phyloP scores from a whole-genome alignment of 2,797 vertebrate genomes.

The Helarctos malayanus region DNA sequence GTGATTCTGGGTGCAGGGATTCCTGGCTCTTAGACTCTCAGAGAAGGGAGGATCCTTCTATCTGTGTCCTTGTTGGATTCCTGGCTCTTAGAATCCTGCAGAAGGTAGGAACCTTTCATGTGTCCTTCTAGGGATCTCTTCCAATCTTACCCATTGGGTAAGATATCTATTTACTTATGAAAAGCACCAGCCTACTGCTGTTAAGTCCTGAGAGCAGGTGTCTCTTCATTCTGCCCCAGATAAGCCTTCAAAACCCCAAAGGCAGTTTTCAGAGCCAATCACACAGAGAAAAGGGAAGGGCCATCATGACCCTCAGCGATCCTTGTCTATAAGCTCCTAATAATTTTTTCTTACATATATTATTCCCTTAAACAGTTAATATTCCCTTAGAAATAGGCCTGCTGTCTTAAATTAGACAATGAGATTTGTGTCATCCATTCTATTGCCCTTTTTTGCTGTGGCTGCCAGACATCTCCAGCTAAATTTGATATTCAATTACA shows the following conservation, averaged over 20 bases:
- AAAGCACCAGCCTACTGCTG: background rate
- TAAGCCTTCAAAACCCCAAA: background rate
- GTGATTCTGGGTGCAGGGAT: background rate
- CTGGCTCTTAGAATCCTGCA: background rate
- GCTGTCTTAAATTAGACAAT: background rate
- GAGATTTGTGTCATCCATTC: background rate
- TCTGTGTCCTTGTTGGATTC: background rate
- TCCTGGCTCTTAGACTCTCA: background rate
- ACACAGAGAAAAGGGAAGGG: background rate
- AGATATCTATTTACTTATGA: background rate
- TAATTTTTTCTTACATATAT: background rate
- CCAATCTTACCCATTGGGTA: background rate
- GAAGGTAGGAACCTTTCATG: background rate
- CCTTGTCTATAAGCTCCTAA: background rate
- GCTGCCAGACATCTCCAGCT: slow-evolving; percentile 56
- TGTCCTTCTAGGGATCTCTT: background rate
- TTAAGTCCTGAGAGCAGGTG: background rate
- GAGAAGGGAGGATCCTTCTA: background rate
- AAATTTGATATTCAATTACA: background rate
- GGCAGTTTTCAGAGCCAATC: slow-evolving; percentile 4
- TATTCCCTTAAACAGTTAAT: background rate
- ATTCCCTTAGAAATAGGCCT: background rate
- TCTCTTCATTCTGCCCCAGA: background rate
- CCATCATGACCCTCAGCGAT: background rate
- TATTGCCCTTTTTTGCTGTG: background rate